Conservation (phyloP, 2,888 invertebrate species). For the Dimorphilus gyrociliatus region DNA sequence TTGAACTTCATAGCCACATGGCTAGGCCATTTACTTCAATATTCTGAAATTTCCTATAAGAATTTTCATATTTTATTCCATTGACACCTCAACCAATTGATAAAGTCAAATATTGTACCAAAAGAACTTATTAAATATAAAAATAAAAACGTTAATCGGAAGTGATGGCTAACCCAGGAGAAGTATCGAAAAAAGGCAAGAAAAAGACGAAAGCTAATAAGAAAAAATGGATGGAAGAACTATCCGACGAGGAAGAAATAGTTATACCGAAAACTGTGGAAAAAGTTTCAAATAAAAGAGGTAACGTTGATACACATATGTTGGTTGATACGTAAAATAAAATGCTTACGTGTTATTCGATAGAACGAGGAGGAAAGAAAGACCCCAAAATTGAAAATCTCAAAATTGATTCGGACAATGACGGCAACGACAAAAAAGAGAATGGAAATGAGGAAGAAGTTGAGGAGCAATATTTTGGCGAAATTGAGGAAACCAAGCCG, state of each 20-base stretch:
- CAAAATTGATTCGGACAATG: neutral
- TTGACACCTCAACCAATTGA: no score
- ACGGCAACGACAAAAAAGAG: constrained; percentile 4
- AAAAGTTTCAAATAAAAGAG: constrained; percentile 11
- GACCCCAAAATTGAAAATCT: constrained; percentile 1
- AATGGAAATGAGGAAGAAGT: constrained; percentile 5
- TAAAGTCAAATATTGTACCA: no score
- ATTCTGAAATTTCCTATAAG: no score
- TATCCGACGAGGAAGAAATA: constrained; percentile 5
- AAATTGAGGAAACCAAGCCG: constrained; percentile 1
- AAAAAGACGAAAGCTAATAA: constrained; percentile 5
- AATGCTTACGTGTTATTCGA: constrained; percentile 3
- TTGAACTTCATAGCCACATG: no score
- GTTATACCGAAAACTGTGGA: constrained; percentile 12
- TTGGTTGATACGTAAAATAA: constrained; percentile 1
- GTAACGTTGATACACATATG: constrained; percentile 8
- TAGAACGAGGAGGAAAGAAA: constrained; percentile 4
- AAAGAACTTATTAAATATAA: no score
- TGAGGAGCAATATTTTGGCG: constrained; percentile 3
- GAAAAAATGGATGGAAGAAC: constrained; percentile 2
- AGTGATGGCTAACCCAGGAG: no score
- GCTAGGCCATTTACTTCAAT: no score
- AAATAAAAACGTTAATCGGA: no score
- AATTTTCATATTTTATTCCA: no score
- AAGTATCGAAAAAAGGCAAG: no score